A percentile compares a stretch with the other conserved stretches of the same genome.
Conservation (phyloP, 2,888 invertebrate genomes). For the Hydraecia micacea region DNA sequence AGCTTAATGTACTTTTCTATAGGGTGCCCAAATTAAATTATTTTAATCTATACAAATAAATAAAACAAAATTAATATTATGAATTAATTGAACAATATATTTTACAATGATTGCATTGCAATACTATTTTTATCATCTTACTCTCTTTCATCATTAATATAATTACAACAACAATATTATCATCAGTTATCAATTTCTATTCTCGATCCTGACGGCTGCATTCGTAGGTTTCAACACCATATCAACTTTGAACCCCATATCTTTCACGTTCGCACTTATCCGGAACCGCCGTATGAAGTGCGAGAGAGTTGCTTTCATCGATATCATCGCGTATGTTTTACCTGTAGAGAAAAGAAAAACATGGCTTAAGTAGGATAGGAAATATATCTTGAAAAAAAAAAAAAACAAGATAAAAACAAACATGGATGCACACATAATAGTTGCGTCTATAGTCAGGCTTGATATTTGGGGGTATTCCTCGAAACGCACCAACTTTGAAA, state of each 20-base stretch:
- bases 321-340: constrained; percentile 67
- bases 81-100: too few species aligned
- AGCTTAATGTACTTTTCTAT: too few species aligned
- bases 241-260: constrained; percentile 67
- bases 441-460: too few species aligned
- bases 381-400: background rate
- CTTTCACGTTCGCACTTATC: constrained; percentile 64
- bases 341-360: constrained; percentile 21
- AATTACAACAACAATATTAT: background rate
- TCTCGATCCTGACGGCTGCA: constrained; percentile 29
- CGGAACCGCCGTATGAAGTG: constrained; percentile 66
- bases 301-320: constrained; percentile 67
- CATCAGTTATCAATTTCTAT: constrained; percentile 13
- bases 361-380: background rate
- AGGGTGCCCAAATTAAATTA: too few species aligned
- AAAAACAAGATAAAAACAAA: background rate
- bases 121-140: background rate
- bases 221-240: constrained; percentile 67
- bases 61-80: too few species aligned
- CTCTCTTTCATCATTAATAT: background rate
- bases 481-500: too few species aligned
- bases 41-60: too few species aligned
- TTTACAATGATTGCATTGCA: too few species aligned
- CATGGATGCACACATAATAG: too few species aligned
- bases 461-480: too few species aligned